Conservation (phyloP, 1,140 invertebrate genomes). For the Solenopsis invicta region DNA sequence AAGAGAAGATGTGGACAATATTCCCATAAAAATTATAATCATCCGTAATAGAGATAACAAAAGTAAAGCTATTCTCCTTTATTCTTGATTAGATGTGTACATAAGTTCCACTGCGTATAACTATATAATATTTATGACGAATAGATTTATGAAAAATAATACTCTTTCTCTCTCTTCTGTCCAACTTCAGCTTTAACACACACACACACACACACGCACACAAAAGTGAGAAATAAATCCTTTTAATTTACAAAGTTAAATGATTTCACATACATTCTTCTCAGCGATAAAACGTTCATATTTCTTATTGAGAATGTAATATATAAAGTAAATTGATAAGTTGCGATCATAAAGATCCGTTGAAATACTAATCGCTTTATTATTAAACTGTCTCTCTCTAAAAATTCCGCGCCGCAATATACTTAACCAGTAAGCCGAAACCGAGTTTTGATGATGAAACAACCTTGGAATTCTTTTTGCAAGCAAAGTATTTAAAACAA, state of each 20-base stretch:
- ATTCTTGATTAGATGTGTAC: not conserved
- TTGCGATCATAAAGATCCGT: not conserved
- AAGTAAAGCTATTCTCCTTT: not conserved
- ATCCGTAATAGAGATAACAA: not conserved
- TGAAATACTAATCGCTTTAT: constrained; percentile 33
- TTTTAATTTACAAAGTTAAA: constrained; percentile 5
- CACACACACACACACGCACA: not conserved
- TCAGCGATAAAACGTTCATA: not conserved
- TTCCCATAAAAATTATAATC: not conserved
- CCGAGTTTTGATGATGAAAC: constrained; percentile 43
- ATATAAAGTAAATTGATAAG: constrained; percentile 17
- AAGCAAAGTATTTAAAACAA: constrained; percentile 47
- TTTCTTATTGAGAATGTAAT: not conserved
- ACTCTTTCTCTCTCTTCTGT: not conserved
- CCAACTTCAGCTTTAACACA: too few relatives aligned
- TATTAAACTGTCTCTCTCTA: constrained; percentile 19
- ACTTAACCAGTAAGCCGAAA: constrained; percentile 55
- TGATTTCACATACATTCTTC: not conserved
- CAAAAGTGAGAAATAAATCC: not conserved
- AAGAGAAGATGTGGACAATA: not conserved
- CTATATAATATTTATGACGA: not conserved
- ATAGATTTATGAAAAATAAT: not conserved
- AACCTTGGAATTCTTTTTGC: constrained; percentile 57
- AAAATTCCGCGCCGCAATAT: constrained; percentile 44
- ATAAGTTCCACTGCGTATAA: not conserved